These are phyloP conservation scores for Chascanopsetta lugubris DNA, from an alignment of 2,113 vertebrate genomes.

Conservation along the genomic window DNA sequence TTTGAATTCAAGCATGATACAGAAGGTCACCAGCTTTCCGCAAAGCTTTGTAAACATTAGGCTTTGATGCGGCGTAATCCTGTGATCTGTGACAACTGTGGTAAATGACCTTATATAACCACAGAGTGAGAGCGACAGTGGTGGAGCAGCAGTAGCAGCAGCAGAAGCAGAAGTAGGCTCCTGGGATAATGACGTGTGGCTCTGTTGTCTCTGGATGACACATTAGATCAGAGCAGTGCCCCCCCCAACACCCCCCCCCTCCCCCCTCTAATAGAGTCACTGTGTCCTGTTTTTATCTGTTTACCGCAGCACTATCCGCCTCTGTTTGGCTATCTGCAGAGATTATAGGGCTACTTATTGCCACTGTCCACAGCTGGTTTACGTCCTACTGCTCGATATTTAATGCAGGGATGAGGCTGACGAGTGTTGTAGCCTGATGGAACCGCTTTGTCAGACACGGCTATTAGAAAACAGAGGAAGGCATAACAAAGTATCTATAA, in stretches of 20 bases:
- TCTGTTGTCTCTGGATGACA: constrained; percentile 54
- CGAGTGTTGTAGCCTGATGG: background rate
- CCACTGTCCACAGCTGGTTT: constrained; percentile 16
- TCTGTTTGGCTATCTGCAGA: constrained; percentile 24
- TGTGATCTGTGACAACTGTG: no score
- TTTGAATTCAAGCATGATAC: no score
- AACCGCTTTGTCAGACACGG: no score
- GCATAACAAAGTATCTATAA: background rate
- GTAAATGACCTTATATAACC: background rate
- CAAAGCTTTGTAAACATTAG: no score
- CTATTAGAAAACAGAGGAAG: no score
- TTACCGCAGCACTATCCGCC: constrained; percentile 43
- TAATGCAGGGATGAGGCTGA: background rate
- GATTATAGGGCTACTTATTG: constrained; percentile 8
- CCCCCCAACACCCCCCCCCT: no score
- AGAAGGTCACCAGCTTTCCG: no score
- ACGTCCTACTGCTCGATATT: constrained; percentile 22
- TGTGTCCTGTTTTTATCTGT: constrained; percentile 59
- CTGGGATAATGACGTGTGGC: constrained; percentile 23
- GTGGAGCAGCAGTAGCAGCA: no score
- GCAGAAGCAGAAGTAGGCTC: constrained; percentile 40
- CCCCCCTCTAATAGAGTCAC: constrained; percentile 56
- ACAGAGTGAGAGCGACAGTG: constrained; percentile 12
- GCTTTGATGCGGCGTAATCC: no score
- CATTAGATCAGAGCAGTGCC: constrained; percentile 66